These are phyloP conservation scores for Apogon talboti DNA, from an alignment of 2,797 vertebrate species.

Conservation along the genomic window DNA sequence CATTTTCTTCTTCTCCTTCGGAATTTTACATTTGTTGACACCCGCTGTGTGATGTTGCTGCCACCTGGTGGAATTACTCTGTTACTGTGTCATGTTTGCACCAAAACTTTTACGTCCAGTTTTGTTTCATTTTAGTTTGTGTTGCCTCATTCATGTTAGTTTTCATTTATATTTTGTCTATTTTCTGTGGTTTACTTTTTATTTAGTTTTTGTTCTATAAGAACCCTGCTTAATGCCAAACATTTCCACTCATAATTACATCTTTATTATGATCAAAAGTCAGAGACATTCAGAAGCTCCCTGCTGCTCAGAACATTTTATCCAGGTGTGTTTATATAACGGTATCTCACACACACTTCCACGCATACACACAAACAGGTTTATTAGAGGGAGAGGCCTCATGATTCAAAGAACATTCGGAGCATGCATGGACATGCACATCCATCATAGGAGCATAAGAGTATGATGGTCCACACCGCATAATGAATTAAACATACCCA, in stretches of 20 bases:
- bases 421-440: conserved; percentile 77
- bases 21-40: too few relatives aligned
- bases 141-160: too few relatives aligned
- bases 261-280: conserved; percentile 57
- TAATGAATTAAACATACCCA: conserved; percentile 80
- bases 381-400: conserved; percentile 67
- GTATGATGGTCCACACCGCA: conserved; percentile 60
- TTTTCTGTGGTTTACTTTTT: too few relatives aligned
- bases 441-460: conserved; percentile 72
- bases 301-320: conserved; percentile 41
- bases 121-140: too few relatives aligned
- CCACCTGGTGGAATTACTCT: too few relatives aligned
- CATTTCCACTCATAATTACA: conserved; percentile 63
- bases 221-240: neutral
- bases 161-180: too few relatives aligned
- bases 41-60: too few relatives aligned
- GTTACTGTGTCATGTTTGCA: too few relatives aligned
- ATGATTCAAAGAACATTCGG: conserved; percentile 64
- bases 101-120: too few relatives aligned
- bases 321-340: conserved; percentile 75
- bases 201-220: too few relatives aligned
- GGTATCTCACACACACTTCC: conserved; percentile 19
- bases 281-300: conserved; percentile 40
- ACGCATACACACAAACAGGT: conserved; percentile 51
- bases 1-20: too few relatives aligned